phyloP scores from a whole-genome alignment of 2,113 vertebrate genomes.

The Ploceus nigricollis region DNA sequence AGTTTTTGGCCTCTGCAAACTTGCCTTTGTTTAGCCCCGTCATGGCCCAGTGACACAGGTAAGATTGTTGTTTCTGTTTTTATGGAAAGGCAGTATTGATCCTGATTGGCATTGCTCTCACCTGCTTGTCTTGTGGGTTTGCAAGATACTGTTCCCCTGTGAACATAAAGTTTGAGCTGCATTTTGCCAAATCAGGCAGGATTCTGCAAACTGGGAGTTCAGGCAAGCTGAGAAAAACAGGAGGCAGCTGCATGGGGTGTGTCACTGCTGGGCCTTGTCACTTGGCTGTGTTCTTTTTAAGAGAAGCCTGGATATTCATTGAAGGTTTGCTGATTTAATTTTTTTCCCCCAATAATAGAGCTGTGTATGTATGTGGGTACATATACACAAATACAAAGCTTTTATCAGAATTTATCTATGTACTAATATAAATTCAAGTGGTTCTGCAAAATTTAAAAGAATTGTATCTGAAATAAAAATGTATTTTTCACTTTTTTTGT shows the following conservation, averaged over 20 bases:
- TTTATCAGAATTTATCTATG: background rate
- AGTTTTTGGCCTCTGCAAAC: background rate
- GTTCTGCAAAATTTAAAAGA: background rate
- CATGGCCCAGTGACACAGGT: background rate
- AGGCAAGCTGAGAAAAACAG: slow-evolving; percentile 1
- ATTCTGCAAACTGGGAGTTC: background rate
- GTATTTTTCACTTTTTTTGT: background rate
- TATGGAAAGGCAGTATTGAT: background rate
- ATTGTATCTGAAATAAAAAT: background rate
- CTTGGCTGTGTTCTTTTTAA: background rate
- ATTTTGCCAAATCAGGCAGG: background rate
- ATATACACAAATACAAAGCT: background rate
- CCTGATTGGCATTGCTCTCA: background rate
- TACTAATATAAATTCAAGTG: background rate
- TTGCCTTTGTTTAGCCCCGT: background rate
- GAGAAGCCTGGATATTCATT: background rate
- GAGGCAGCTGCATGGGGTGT: background rate
- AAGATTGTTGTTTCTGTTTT: background rate
- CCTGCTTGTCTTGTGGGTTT: background rate
- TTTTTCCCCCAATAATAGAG: background rate
- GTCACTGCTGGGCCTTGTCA: background rate
- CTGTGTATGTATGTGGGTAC: background rate
- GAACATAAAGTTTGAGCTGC: background rate
- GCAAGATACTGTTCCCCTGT: background rate
- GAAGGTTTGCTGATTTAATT: background rate